Base-by-base conservation (phyloP, 2,888 invertebrate genomes). In the Dynastes tityus region DNA sequence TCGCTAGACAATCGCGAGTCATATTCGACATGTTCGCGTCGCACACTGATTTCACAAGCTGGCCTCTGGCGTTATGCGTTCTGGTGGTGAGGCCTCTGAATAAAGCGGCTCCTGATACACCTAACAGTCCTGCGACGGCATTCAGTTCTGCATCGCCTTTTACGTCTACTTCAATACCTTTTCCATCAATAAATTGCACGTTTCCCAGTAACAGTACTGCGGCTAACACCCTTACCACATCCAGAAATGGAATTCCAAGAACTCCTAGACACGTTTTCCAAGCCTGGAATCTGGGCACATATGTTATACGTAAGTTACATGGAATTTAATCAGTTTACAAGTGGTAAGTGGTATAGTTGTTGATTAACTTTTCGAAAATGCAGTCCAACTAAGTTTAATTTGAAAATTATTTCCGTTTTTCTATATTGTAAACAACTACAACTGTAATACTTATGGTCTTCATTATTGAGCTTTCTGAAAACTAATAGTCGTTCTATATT, bases 201-300 rank as follows among this genome's bases (percentile, higher is more conserved):
- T 98, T 98, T 79, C 98, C 98, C 80, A 98, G 91, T 80, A 98
- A 91, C 82, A 98, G 89, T 76, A 98, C 96, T 2, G 97, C 97
- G 13, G 97, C 95, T 83, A 98, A 89, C 27, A 98, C 97, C 83
- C 98, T 91, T 77, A 98, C 95, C 67, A 98, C 97, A 89, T 98
- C 98, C 88, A 97, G 89, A 88, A 97, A 97, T 0, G 98, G 98
- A 84, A 98, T 98, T 53, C 98, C 98, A 76, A 98, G 91, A 73
- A 96, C 95, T 77, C 96, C 96, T 79, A 97, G 91, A 85, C 96
- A 95, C 37, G 96, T 94, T 90, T 97, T 97, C 98, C 98, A 98
- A 0, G 96, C 95, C 88, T 95, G 95, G 89, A 97, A 98, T 80
- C 95, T 91, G 70, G 83, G 84, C 27, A 55, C n/a, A 55, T 45